phyloP scores from a whole-genome alignment of 2,797 vertebrate species.

The Smutsia temminckii region DNA sequence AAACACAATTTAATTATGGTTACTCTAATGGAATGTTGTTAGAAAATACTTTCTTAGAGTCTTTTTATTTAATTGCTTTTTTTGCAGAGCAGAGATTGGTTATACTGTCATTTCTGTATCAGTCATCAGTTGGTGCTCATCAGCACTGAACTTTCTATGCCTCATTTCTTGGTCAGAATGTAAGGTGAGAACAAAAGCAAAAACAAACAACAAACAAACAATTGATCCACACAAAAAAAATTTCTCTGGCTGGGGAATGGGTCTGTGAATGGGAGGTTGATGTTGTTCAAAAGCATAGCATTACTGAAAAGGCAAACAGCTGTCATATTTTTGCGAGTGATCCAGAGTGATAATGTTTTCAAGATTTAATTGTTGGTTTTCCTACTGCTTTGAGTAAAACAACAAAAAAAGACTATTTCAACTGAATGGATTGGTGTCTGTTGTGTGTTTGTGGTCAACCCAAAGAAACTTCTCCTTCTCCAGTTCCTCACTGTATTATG shows the following conservation, averaged over 20 bases:
- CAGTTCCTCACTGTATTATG: slow-evolving; percentile 29
- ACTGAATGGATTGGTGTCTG: slow-evolving; percentile 38
- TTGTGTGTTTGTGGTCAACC: slow-evolving; percentile 19
- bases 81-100: slow-evolving; percentile 75
- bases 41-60: slow-evolving; percentile 65
- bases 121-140: slow-evolving; percentile 69
- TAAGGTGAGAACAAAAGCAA: slow-evolving; percentile 76
- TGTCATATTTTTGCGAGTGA: slow-evolving; percentile 32
- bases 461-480: slow-evolving; percentile 51
- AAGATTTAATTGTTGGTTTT: slow-evolving; percentile 53
- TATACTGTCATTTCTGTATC: slow-evolving; percentile 75
- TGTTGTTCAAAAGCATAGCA: slow-evolving; percentile 26
- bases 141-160: slow-evolving; percentile 69
- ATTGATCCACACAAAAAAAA: slow-evolving; percentile 48
- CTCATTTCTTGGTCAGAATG: slow-evolving; percentile 68
- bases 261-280: slow-evolving; percentile 44
- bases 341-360: slow-evolving; percentile 22
- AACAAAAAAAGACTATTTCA: slow-evolving; percentile 37
- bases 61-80: slow-evolving; percentile 72
- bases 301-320: slow-evolving; percentile 3
- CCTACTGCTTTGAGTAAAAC: slow-evolving; percentile 43
- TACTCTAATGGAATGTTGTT: slow-evolving; percentile 34
- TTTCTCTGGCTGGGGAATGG: background rate
- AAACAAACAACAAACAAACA: slow-evolving; percentile 44
- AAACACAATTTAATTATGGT: slow-evolving; percentile 6